A percentile compares a stretch with the other conserved stretches of the same genome.
phyloP scores from a whole-genome alignment of 2,888 invertebrate species.

The Lasius fuliginosus region DNA sequence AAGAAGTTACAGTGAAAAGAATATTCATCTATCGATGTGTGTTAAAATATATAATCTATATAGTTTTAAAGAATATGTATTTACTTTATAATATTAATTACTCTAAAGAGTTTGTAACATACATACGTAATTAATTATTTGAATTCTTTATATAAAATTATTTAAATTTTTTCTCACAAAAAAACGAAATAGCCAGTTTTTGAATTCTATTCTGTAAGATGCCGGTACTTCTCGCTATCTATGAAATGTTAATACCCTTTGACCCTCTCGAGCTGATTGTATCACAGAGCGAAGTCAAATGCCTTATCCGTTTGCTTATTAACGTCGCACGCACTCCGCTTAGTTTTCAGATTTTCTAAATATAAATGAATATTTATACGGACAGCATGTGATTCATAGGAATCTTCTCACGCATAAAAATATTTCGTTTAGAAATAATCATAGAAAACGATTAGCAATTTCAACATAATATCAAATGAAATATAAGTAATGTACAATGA shows the following conservation, averaged over 20 bases:
- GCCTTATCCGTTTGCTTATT: conserved; percentile 63
- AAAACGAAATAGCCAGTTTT: not conserved
- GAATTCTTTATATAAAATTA: not conserved
- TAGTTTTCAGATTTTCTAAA: conserved; percentile 37
- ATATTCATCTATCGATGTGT: too few species aligned
- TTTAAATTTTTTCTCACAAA: not conserved
- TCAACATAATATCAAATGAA: conserved; percentile 27
- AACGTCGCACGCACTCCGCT: conserved; percentile 32
- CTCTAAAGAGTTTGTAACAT: not conserved
- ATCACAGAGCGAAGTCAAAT: conserved; percentile 65
- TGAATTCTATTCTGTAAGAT: conserved; percentile 53
- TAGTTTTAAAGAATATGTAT: too few species aligned
- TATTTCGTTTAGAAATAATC: conserved; percentile 47
- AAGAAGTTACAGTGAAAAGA: not conserved
- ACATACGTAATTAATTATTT: not conserved
- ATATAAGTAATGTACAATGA: not conserved
- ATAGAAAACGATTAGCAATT: conserved; percentile 42
- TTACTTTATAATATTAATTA: not conserved
- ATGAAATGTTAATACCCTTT: conserved; percentile 68
- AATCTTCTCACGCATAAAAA: not conserved
- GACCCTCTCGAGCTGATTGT: conserved; percentile 54
- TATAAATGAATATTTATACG: not conserved
- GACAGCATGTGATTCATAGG: too few species aligned
- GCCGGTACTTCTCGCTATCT: conserved; percentile 63
- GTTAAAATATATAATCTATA: too few species aligned